Evolutionary conservation across 2,888 invertebrate genomes (phyloP), one percentile per base, ranked within the genome.

Genomic region (Tetragonisca angustula): DNA sequence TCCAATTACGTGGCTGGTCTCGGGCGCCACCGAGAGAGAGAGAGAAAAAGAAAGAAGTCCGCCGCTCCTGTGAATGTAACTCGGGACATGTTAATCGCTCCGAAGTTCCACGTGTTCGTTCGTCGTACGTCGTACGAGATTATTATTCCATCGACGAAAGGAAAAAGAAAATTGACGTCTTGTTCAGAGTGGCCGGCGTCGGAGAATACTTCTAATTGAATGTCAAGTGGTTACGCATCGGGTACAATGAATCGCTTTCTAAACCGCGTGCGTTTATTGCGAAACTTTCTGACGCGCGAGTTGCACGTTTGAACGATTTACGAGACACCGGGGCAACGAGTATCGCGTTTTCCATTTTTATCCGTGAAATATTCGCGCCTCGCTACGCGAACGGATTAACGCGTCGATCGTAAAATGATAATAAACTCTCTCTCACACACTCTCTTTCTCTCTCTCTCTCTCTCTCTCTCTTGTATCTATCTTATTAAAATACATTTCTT

Each of bases 1-100:
- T 87, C 87, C 90, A 90, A 88, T 91, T 90, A 90, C 87, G 81
- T 75, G 80, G 79, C 5, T 79, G 84, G 81, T 79, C 43, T 43
- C 84, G 61, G 81, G 65, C 74, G 79, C 79, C 75, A 75, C 67
- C 62, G 79, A 85, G 61, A 9, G 9, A 43, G 9, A 36, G 9
- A 43, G 1, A 87, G 83, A 82, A 71, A 84, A 82, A 71, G 59
- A 27, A 61, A 61, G 19, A 52, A 61, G 4, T 15, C 54, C 50
- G 83, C 79, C 85, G 83, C 87, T 84, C 84, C 84, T 52, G 81
- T 62, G 70, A 79, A 68, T 72, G 71, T 61, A 27, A 71, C 80
- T 82, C 74, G 61, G 83, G 79, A 87, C 85, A 76, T 87, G 84
- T 91, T 90, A 87, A 90, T 73, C 64, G 32, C 85, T n/a, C n/a